Conservation (phyloP, 1,140 invertebrate genomes). For the Drosophila nikananu region DNA sequence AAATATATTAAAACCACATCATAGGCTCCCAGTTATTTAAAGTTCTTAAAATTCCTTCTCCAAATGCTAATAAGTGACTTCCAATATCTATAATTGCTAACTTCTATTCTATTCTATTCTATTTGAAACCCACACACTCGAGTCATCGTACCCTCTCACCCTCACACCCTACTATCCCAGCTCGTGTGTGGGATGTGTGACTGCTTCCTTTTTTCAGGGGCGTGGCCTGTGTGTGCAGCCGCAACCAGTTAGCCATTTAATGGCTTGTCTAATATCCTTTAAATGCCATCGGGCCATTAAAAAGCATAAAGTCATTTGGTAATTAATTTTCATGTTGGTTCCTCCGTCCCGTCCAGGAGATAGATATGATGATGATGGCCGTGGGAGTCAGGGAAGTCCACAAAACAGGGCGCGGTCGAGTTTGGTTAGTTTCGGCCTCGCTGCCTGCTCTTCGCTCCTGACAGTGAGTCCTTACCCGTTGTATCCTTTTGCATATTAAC, state of each 20-base stretch:
- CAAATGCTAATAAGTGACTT: conserved; percentile 23
- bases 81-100: conserved; percentile 12
- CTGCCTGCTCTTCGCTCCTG: not conserved
- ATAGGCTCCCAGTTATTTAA: not conserved
- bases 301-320: conserved; percentile 84
- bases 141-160: not conserved
- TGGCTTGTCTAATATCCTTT: conserved; percentile 83
- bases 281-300: conserved; percentile 79
- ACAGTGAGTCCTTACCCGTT: not conserved
- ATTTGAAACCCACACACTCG: not conserved
- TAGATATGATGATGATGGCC: not conserved
- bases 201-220: conserved; percentile 15
- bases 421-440: conserved; percentile 6
- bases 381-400: not conserved
- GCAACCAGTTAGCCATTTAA: conserved; percentile 58
- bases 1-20: not conserved
- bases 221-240: conserved; percentile 30
- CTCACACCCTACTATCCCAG: no score
- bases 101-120: no score
- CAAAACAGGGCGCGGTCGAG: conserved; percentile 27
- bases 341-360: conserved; percentile 17
- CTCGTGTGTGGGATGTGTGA: not conserved
- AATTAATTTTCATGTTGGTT: conserved; percentile 80
- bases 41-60: not conserved
- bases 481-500: conserved; percentile 40